Base-by-base conservation (phyloP, 2,113 vertebrate genomes). In the Entelurus aequoreus region DNA sequence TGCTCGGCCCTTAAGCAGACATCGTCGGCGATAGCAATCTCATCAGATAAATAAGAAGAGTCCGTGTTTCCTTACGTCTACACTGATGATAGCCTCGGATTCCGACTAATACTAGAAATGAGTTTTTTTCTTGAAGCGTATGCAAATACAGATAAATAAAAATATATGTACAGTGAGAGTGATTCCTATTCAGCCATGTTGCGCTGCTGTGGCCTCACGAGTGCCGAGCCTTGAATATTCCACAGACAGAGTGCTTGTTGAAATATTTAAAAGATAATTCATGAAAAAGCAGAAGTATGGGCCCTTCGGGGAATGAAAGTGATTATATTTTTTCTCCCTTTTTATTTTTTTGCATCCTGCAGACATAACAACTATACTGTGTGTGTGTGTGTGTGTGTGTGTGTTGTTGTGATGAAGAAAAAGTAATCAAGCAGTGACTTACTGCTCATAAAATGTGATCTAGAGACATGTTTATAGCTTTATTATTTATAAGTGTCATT, bases 211-310 rank as follows among this genome's bases (percentile, higher is more conserved):
- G 14, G 37, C 54, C 54, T 55, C 37, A 40, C 13, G 14, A 8
- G 54, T 57, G 38, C 55, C 15, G 8, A 44, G 38, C 55, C 38
- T 66, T 55, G 48, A 56, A 60, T 68, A 62, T 70, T 60, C 36
- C 62, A 56, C 49, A 62, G 51, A 52, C 51, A 11, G 28, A 49
- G 49, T 53, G 54, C 53, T 54, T 46, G 56, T 54, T 74, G 52
- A 75, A 70, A 73, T 70, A 70, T 71, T 75, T 58, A 61, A 12
- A 65, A 65, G 52, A 42, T 28, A 46, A 78, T 65, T 78, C 54
- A 65, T 49, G 36, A 38, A 57, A 62, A 72, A 56, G 38, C 54
- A 46, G 6, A 66, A 35, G 5, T 49, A 35, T 11, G 11, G 11
- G 37, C n/a, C 61, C 28, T 69, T 63, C 10, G 13, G 68, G 74